A percentile compares a stretch with the other conserved stretches of the same genome.
These are phyloP conservation scores for Ciona savignyi DNA, from an alignment of 23 tunicate species.

Conservation along the genomic window DNA sequence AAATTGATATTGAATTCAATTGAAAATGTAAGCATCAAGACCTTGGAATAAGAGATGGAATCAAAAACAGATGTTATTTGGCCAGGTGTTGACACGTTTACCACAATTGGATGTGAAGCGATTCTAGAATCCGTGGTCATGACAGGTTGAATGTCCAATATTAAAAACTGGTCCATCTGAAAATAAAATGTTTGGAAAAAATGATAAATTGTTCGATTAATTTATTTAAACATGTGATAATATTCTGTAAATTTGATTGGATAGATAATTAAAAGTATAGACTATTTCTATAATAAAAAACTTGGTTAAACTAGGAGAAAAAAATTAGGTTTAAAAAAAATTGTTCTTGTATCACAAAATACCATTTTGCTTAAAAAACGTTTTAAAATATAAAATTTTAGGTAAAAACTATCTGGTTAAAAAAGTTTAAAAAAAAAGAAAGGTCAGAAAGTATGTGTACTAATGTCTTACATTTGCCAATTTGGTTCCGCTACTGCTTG, in stretches of 20 bases:
- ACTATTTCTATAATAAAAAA: too few relatives aligned
- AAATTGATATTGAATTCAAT: not conserved
- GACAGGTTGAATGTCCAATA: constrained; percentile 63
- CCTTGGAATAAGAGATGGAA: constrained; percentile 74
- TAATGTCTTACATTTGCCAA: constrained; percentile 74
- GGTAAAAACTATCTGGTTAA: not conserved
- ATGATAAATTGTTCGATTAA: too few relatives aligned
- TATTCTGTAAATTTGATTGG: too few relatives aligned
- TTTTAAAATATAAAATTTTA: not conserved
- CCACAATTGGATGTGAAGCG: constrained; percentile 72
- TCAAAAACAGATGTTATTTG: constrained; percentile 79
- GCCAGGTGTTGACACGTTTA: constrained; percentile 46
- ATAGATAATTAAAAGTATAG: too few relatives aligned
- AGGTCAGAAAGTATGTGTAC: too few relatives aligned
- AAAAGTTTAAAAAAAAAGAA: not conserved
- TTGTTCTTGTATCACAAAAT: too few relatives aligned
- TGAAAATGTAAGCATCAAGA: not conserved
- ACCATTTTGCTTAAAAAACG: constrained; percentile 3
- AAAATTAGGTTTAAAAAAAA: not conserved
- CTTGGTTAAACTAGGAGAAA: not conserved
- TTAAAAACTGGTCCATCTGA: constrained; percentile 55
- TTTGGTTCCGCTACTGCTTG: constrained; percentile 37
- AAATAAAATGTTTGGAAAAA: constrained; percentile 7
- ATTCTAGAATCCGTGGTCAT: constrained; percentile 42
- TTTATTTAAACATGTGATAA: too few relatives aligned